Base-by-base conservation (phyloP, 1,140 invertebrate genomes). In the Hyphantria cunea region DNA sequence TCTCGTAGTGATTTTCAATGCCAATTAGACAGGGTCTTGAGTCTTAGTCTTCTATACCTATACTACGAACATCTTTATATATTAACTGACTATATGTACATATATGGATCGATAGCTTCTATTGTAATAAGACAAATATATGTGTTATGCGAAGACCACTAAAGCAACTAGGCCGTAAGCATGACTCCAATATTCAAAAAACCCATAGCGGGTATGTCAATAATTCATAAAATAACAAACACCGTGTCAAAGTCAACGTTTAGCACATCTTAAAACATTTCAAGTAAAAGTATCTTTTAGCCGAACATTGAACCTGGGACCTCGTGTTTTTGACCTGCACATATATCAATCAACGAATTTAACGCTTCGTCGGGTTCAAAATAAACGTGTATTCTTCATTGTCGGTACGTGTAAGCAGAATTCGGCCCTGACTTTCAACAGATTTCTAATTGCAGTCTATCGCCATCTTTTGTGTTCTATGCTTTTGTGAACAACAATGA, bases 261-360 rank as follows among this genome's bases (percentile, higher is more conserved):
- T 44, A n/a, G 12, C 41, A 44, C 13, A 44, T 44, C 41, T 44
- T 44, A 49, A 34, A 60, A 51, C 33, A 51, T 0, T 51, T n/a
- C 25, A 45, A 61, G 58, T 52, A 61, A 61, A 61, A 61, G 49
- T 61, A 44, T 13, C 37, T 32, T 25, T 25, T 25, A 49, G 5
- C 7, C 58, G 58, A 61, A 52, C 58, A 61, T 61, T 61, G 58
- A 61, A 61, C 58, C 49, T 33, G 17, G 48, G 48, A 61, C 58
- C 58, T 61, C 39, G 49, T 15, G n/a, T 10, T 15, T 5, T 31
- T 33, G 13, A 60, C 39, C 47, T 32, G 47, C 3, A 3, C 4
- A 8, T 31, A 39, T 32, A 61, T 61, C 58, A 61, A 61, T 61
- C 58, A 61, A 45, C 55, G 12, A 50, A 42, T 51, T 52, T 61